Base-by-base conservation (phyloP, 1,140 invertebrate species). In the Lerema accius region DNA sequence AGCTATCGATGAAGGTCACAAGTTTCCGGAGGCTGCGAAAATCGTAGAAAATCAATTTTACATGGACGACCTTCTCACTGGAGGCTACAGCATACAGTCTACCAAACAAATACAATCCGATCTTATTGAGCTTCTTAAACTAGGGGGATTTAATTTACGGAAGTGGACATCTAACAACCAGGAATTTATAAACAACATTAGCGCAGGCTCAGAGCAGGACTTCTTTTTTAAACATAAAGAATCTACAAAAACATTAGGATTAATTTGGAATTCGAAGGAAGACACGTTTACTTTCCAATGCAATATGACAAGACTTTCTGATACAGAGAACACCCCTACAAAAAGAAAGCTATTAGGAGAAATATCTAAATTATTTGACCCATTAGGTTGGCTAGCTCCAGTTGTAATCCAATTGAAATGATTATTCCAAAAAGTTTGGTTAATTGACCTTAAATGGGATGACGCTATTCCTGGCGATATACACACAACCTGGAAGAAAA, bases 321-420 rank as follows among this genome's bases (percentile, higher is more conserved):
- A 32, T 7, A 1, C 4, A 32, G 6, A 3, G 6, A 7, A 7
- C 35, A 11, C 1, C 35, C 35, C 26, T 23, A 76, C 74, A 0
- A 88, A 90, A 71, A 46, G 86, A 16, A 14, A 23, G 2, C 15
- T 87, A 0, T 28, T 90, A 7, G 85, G 84, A 1, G 63, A 66
- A 0, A 78, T 84, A 0, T 73, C 76, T 3, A 76, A 72, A 15
- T 62, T 92, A 16, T 92, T 82, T 65, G 89, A 91, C 64, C 89
- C 87, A 0, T 26, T 91, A 4, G 84, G 88, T 0, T 83, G 81
- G 68, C 14, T 90, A 0, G 63, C 78, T 0, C 83, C 89, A 2
- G 45, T 86, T 4, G 69, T 75, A 1, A 69, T 79, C 1, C 61
- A 48, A 16, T 70, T 80, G 0, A 92, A 92, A 70, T 35, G 85